Base-by-base conservation (phyloP, 2,888 invertebrate genomes). In the Chrysolina americana region DNA sequence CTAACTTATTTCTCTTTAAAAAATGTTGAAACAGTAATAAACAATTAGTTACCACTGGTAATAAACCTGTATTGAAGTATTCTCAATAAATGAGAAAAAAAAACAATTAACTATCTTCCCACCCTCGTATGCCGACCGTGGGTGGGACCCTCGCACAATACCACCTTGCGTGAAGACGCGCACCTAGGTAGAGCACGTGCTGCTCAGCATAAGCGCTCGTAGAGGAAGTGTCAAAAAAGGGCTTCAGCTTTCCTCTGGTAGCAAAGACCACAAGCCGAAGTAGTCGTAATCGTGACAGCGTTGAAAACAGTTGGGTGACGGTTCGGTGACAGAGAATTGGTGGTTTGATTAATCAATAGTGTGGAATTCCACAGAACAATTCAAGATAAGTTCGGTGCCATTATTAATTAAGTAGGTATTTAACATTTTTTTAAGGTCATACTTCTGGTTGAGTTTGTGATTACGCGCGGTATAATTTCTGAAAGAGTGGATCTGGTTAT, bases 171-270 rank as follows among this genome's bases (percentile, higher is more conserved):
- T 36, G 36, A 59, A 36, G 59, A 59, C 21, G 59, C 59, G 47
- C 44, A 65, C 23, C 44, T 47, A 47, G 47, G 23, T 41, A 21
- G 53, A 53, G 68, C 68, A 68, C 68, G 68, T 68, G 68, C 53
- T 53, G 41, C 59, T 59, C 36, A 48, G 28, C 21, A 17, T 65
- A 75, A 76, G 66, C 56, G 73, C 75, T 69, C 78, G 71, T 56
- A 79, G 81, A 86, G 86, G 85, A 86, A 87, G 86, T 85, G 83
- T 83, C 80, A 68, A 80, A 71, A 71, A 77, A 78, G 81, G 82
- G 68, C 66, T 70, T 70, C 36, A 36, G 36, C 36, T 36, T 36
- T 73, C 47, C 70, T 68, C 71, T 63, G 56, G 47, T 64, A 36
- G 68, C 56, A 59, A 74, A 68, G 65, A 73, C 53, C 21, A 47